A percentile compares a stretch with the other conserved stretches of the same genome.
phyloP scores from a whole-genome alignment of 2,888 invertebrate genomes.

The Galeopsomyia nigrocyanea region DNA sequence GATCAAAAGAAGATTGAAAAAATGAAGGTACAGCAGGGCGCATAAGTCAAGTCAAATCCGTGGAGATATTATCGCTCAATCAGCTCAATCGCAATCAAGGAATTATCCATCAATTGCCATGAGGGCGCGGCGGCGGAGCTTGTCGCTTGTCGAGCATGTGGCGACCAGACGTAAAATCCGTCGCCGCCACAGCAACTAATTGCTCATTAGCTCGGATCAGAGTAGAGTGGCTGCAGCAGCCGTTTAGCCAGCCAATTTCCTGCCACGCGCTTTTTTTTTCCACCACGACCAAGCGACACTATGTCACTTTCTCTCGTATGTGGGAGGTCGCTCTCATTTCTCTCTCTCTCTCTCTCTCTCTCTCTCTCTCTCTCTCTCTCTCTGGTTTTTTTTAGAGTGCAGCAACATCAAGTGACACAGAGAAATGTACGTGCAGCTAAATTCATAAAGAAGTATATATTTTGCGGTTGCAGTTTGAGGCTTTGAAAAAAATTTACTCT shows the following conservation, averaged over 20 bases:
- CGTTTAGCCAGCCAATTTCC: conserved; percentile 33
- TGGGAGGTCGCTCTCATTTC: conserved; percentile 1
- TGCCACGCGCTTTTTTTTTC: background rate
- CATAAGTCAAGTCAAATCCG: background rate
- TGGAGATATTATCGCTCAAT: conserved; percentile 1
- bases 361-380: background rate
- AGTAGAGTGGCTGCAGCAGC: conserved; percentile 49
- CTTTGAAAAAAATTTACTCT: too few species aligned
- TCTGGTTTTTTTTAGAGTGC: background rate
- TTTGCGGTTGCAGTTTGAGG: too few species aligned
- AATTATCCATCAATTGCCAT: conserved; percentile 34
- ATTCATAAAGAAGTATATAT: too few species aligned
- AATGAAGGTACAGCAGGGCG: too few species aligned
- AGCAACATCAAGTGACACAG: too few species aligned
- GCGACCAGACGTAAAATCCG: conserved; percentile 29
- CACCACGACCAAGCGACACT: too few species aligned
- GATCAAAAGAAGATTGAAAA: too few species aligned
- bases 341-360: background rate
- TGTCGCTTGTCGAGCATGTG: background rate
- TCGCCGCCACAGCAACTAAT: conserved; percentile 54
- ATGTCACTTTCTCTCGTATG: background rate
- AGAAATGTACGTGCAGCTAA: too few species aligned
- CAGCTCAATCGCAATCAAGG: conserved; percentile 41
- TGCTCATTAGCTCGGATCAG: conserved; percentile 60
- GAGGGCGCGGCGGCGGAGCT: conserved; percentile 27